Conservation (phyloP, 1,140 invertebrate genomes). For the Sinella curviseta region DNA sequence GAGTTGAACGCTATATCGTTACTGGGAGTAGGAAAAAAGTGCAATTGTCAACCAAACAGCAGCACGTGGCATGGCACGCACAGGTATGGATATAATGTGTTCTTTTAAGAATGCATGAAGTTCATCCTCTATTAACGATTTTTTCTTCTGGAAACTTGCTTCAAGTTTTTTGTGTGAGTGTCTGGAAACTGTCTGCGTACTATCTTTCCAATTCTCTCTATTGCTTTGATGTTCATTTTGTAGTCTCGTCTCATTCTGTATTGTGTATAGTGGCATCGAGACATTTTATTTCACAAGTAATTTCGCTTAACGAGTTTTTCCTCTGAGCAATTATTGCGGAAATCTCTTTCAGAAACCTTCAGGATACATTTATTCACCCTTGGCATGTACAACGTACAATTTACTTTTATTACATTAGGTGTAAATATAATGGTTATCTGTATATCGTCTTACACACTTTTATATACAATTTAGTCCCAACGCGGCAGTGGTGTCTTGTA, state of each 20-base stretch:
- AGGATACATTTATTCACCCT: neutral
- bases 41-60: neutral
- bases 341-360: neutral
- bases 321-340: neutral
- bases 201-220: neutral
- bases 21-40: neutral
- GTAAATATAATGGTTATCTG: neutral
- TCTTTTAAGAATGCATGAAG: neutral
- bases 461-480: too few relatives aligned
- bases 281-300: neutral
- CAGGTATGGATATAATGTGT: neutral
- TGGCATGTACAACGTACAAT: neutral
- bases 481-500: too few relatives aligned
- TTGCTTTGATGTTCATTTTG: neutral
- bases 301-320: neutral
- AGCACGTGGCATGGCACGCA: neutral
- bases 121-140: neutral
- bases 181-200: neutral
- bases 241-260: neutral
- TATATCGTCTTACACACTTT: neutral
- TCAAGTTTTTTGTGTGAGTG: neutral
- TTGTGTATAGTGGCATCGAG: neutral
- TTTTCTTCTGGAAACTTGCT: neutral
- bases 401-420: neutral
- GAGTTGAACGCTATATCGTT: neutral